These are phyloP conservation scores for Protodeltote pygarga DNA, from an alignment of 2,888 invertebrate species.

Conservation along the genomic window DNA sequence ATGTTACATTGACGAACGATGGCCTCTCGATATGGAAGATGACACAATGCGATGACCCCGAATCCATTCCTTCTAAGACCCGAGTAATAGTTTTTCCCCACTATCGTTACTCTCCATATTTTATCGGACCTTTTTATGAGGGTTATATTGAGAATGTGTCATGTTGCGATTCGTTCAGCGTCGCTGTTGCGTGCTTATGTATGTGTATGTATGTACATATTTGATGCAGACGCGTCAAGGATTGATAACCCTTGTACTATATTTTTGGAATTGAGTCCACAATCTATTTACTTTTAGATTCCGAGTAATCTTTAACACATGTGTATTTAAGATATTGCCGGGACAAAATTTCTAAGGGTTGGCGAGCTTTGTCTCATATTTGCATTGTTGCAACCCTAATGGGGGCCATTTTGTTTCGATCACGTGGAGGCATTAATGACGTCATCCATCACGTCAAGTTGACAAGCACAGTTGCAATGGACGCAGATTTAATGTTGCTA, in stretches of 20 bases:
- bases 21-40: conserved; percentile 75
- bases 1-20: conserved; percentile 72
- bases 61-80: conserved; percentile 72
- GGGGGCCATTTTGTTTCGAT: conserved; percentile 69
- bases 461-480: conserved; percentile 74
- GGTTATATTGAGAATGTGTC: conserved; percentile 76
- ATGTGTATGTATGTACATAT: conserved; percentile 71
- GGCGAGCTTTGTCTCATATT: conserved; percentile 36
- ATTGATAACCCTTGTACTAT: conserved; percentile 72
- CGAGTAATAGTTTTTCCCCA: conserved; percentile 74
- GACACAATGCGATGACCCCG: conserved; percentile 82
- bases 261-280: conserved; percentile 64
- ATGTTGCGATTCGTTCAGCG: conserved; percentile 66
- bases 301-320: conserved; percentile 39
- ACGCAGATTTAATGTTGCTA: conserved; percentile 54
- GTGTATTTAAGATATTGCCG: conserved; percentile 36
- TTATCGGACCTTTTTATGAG: conserved; percentile 77
- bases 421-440: conserved; percentile 72
- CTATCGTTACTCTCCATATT: conserved; percentile 75
- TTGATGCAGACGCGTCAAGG: conserved; percentile 74
- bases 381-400: conserved; percentile 59
- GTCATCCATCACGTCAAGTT: conserved; percentile 77
- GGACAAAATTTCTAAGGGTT: conserved; percentile 16
- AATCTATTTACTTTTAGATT: conserved; percentile 65
- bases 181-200: conserved; percentile 59